A percentile compares a stretch with the other conserved stretches of the same genome.
Evolutionary conservation across 2,113 vertebrate genomes (phyloP).

Genomic region (Lethenteron reissneri): DNA sequence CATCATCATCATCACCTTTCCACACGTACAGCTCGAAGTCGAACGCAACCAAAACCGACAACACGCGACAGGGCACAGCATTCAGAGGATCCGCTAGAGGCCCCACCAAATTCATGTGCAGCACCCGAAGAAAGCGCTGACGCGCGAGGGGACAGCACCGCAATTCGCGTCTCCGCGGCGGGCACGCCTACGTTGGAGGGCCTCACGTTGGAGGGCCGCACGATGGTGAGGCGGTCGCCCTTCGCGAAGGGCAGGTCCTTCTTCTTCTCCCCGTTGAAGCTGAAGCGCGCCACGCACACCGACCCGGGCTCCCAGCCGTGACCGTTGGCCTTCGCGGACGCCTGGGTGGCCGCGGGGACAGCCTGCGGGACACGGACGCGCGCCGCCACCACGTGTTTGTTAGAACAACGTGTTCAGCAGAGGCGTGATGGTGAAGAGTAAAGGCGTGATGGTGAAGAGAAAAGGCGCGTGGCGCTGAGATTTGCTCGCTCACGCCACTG

Average conservation of each 20-base stretch:
- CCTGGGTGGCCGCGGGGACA: too few relatives aligned
- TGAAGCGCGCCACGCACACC: constrained; percentile 85
- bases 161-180: not conserved
- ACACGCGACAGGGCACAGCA: not conserved
- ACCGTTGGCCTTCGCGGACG: too few relatives aligned
- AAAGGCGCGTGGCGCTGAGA: too few relatives aligned
- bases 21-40: not conserved
- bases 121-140: too few relatives aligned
- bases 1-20: too few relatives aligned
- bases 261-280: constrained; percentile 61
- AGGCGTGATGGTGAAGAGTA: too few relatives aligned
- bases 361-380: too few relatives aligned
- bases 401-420: too few relatives aligned
- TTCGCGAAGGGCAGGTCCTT: constrained; percentile 83
- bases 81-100: not conserved
- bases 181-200: not conserved
- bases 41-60: constrained; percentile 3
- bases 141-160: not conserved
- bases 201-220: constrained; percentile 65
- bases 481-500: too few relatives aligned
- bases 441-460: too few relatives aligned
- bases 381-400: too few relatives aligned
- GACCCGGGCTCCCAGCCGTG: constrained; percentile 54
- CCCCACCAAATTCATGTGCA: too few relatives aligned
- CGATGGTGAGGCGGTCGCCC: constrained; percentile 74